Percentiles rank a stretch among this genome's conserved stretches.
Evolutionary conservation across 1,140 invertebrate genomes (phyloP).

Genomic region (Neodiprion fabricii): DNA sequence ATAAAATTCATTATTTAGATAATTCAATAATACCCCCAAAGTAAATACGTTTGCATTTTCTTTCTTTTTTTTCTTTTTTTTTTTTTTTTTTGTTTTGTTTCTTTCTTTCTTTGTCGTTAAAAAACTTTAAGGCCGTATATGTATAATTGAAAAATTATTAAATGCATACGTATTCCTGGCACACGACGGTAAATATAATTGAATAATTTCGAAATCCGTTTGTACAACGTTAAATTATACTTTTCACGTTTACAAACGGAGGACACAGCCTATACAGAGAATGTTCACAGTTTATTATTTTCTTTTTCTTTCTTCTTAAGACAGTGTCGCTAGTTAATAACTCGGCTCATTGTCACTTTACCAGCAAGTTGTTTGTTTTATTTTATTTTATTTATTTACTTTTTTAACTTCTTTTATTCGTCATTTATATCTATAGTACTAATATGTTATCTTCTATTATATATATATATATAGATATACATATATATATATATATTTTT

Average conservation of each 20-base stretch:
- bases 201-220: slow-evolving; percentile 45
- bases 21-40: background rate
- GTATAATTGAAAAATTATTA: slow-evolving; percentile 34
- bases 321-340: slow-evolving; percentile 46
- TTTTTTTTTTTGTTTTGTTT: no score
- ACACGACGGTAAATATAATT: slow-evolving; percentile 37
- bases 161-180: slow-evolving; percentile 31
- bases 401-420: background rate
- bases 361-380: slow-evolving; percentile 32
- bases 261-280: slow-evolving; percentile 56
- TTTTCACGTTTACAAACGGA: slow-evolving; percentile 36
- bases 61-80: no score
- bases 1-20: slow-evolving; percentile 36
- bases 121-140: slow-evolving; percentile 50
- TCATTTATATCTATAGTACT: background rate
- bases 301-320: slow-evolving; percentile 20
- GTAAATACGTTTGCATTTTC: slow-evolving; percentile 29
- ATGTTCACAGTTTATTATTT: slow-evolving; percentile 48
- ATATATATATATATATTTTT: slow-evolving; percentile 30
- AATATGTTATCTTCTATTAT: background rate
- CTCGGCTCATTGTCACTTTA: slow-evolving; percentile 48
- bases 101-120: slow-evolving; percentile 26
- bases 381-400: background rate
- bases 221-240: slow-evolving; percentile 27
- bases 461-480: slow-evolving; percentile 26